phyloP scores from a whole-genome alignment of 1,140 invertebrate species.

The Drosophila suzukii region DNA sequence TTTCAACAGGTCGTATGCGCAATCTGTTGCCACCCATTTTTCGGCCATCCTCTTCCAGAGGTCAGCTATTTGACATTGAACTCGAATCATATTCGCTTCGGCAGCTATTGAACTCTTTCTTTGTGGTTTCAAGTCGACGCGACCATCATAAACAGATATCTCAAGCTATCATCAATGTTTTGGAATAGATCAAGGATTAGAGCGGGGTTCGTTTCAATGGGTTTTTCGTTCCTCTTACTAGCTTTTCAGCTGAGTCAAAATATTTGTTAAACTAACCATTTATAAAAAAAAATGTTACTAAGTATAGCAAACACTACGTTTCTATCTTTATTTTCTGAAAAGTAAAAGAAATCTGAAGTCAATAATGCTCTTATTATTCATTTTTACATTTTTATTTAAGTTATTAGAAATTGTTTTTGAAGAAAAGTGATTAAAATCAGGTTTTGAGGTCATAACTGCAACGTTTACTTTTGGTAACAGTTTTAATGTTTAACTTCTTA shows the following conservation, averaged over 20 bases:
- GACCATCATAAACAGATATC: slow-evolving; percentile 30
- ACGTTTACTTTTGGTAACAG: too few relatives aligned
- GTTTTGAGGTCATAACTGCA: too few relatives aligned
- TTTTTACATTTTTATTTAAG: too few relatives aligned
- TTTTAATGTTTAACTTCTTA: too few relatives aligned
- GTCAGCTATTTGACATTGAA: slow-evolving; percentile 58
- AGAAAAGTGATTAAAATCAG: too few relatives aligned
- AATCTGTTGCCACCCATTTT: slow-evolving; percentile 45
- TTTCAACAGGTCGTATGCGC: slow-evolving; percentile 68
- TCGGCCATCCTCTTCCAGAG: slow-evolving; percentile 20
- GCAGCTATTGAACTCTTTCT: slow-evolving; percentile 45
- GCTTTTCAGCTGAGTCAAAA: neutral
- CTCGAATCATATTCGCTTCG: slow-evolving; percentile 19
- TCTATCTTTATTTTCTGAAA: too few relatives aligned
- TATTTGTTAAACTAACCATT: too few relatives aligned
- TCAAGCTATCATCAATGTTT: slow-evolving; percentile 5
- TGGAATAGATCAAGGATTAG: neutral
- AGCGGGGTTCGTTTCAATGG: neutral
- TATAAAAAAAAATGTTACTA: too few relatives aligned
- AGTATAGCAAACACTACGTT: too few relatives aligned
- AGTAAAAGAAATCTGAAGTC: too few relatives aligned
- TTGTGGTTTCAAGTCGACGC: slow-evolving; percentile 13
- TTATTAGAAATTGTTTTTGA: too few relatives aligned
- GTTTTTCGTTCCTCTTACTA: neutral
- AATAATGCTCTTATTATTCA: too few relatives aligned